Evolutionary conservation across 2,888 invertebrate species (phyloP), one percentile per base, ranked within the genome.

Genomic region (Nomada goodeniana): DNA sequence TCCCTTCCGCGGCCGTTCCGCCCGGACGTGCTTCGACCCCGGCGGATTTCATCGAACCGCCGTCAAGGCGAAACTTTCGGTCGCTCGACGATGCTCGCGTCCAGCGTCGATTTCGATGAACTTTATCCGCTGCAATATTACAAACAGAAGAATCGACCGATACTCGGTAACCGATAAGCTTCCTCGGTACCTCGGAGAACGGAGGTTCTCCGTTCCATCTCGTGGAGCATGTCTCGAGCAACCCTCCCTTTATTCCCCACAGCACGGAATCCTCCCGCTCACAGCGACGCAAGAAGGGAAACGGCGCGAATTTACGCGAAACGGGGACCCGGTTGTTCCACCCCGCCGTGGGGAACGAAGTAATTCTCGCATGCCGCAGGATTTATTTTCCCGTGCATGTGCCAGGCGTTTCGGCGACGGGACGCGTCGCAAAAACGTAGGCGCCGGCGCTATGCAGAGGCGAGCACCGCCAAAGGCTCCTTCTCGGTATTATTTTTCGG

Each of bases 371-470:
- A 64, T 61, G 72, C 53, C 44, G 53, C 18, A 53, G 78, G 72
- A 84, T 84, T 79, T 82, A 78, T 82, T 76, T 69, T 70, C 44
- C 76, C 18, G 61, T 67, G 76, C 76, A 77, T 79, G 74, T 78
- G 78, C 42, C 87, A 74, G 78, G 73, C 79, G 86, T 79, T 80
- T 65, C 72, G 70, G 77, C 73, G 76, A 83, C 83, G 87, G 85
- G 88, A 84, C 88, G 67, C 76, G 73, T 76, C 67, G 88, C 90
- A 92, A 92, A 92, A 92, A 90, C 89, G 86, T 84, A 92, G 92
- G 92, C 92, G 92, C 92, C 92, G 92, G 92, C 92, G 92, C 91
- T 92, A 92, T 89, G 90, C 88, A 84, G 88, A 81, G 80, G 88
- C 80, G 72, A 78, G 84, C 85, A 90, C 91, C 92, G 92, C 90